A percentile compares a stretch with the other conserved stretches of the same genome.
These are phyloP conservation scores for Eulemur rubriventer DNA, from an alignment of 2,797 vertebrate genomes.

Conservation along the genomic window DNA sequence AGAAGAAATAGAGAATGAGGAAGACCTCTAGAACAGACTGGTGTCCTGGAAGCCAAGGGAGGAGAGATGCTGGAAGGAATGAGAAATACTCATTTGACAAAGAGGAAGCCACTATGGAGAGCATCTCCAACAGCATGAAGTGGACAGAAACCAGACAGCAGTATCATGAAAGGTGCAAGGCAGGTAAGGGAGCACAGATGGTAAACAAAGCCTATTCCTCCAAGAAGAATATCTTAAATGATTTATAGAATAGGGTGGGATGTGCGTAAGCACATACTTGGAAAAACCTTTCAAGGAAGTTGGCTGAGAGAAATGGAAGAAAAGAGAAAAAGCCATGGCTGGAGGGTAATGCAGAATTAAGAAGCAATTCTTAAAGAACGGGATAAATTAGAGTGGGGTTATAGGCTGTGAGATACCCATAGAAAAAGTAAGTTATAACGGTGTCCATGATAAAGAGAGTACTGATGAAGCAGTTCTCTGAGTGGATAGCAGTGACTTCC, in stretches of 20 bases:
- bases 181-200: neutral
- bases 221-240: neutral
- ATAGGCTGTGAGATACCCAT: neutral
- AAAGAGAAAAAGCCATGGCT: neutral
- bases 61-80: neutral
- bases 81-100: neutral
- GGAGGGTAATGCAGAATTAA: neutral
- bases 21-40: neutral
- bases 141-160: neutral
- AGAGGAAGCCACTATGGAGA: neutral
- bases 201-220: neutral
- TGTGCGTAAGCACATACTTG: neutral
- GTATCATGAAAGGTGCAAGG: neutral
- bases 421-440: neutral
- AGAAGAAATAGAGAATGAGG: neutral
- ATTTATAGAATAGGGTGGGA: neutral
- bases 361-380: neutral
- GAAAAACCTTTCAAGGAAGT: neutral
- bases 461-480: neutral
- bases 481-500: neutral
- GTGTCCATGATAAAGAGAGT: neutral
- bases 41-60: neutral
- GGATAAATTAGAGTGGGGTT: neutral
- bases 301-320: conserved; percentile 4
- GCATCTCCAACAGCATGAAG: neutral